Evolutionary conservation across 2,797 vertebrate genomes (phyloP), one percentile per base, ranked within the genome.

Genomic region (Cirrhinus mrigala): DNA sequence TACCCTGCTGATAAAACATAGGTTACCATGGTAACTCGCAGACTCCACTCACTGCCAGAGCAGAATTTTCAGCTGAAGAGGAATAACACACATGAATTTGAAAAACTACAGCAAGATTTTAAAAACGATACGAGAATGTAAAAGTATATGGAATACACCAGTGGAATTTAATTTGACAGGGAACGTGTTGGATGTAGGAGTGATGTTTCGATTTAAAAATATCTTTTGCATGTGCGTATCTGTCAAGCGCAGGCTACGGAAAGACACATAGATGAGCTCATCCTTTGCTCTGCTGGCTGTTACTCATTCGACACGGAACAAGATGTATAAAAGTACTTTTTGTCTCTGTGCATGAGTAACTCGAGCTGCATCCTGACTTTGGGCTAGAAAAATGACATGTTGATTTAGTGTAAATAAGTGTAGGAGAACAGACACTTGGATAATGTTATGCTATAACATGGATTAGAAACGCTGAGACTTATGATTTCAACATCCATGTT

Each of bases 11-110:
- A 78, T 81, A 75, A 48, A 89, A 85, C 82, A 86, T 69, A 83
- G 85, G 88, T 85, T 89, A 81, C 88, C 85, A 90, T 89, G 82
- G 89, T 79, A 90, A 90, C 89, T 22, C 27, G 7, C 82, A 52
- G 85, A 79, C 86, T 86, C 52, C 62, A 37, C 37, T 87, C 3
- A 27, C 40, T 77, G 11, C 5, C 62, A 81, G 81, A 81, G 58
- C 33, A 44, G 64, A 54, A 84, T 84, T 86, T 16, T 86, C 79
- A 79, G 54, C 62, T 6, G 10, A 22, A 52, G 15, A 73, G 48
- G 15, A 52, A 37, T 54, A 81, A 73, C 46, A 64, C 46, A 64
- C 60, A 22, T 29, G 14, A 24, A 60, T 79, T 62, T 73, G 54
- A n/a, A 75, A 81, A 69, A 68, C 62, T 75, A 62, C 74, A 82